phyloP scores from a whole-genome alignment of 1,140 invertebrate genomes.

The Mamestra configurata region DNA sequence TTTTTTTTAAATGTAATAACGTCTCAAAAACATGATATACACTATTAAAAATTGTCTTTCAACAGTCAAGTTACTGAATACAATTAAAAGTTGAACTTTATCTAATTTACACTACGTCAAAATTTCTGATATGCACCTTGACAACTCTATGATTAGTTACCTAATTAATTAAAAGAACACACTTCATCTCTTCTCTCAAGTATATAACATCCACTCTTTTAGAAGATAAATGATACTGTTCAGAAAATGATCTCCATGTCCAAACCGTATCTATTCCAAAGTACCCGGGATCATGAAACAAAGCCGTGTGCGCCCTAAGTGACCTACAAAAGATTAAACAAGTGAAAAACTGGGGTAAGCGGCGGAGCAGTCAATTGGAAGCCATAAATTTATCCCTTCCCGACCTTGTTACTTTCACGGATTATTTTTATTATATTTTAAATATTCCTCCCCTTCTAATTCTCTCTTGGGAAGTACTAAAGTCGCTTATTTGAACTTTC shows the following conservation, averaged over 20 bases:
- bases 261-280: constrained; percentile 23
- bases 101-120: no score
- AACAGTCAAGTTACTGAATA: no score
- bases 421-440: constrained; percentile 48
- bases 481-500: constrained; percentile 38
- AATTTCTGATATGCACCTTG: no score
- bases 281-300: constrained; percentile 22
- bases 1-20: no score
- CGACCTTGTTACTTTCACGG: constrained; percentile 33
- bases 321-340: constrained; percentile 48
- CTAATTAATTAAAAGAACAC: no score
- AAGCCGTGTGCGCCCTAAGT: constrained; percentile 24
- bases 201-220: no score
- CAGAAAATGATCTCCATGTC: background rate
- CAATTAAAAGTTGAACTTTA: no score
- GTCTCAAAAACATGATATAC: no score
- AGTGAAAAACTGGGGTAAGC: constrained; percentile 44
- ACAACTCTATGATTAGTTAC: no score
- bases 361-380: constrained; percentile 52
- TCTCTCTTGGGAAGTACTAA: constrained; percentile 34
- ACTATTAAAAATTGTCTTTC: no score
- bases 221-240: no score
- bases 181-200: no score
- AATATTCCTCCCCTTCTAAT: constrained; percentile 25
- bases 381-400: constrained; percentile 54